Evolutionary conservation across 2,797 vertebrate species (phyloP).

Genomic region (Scyliorhinus canicula): DNA sequence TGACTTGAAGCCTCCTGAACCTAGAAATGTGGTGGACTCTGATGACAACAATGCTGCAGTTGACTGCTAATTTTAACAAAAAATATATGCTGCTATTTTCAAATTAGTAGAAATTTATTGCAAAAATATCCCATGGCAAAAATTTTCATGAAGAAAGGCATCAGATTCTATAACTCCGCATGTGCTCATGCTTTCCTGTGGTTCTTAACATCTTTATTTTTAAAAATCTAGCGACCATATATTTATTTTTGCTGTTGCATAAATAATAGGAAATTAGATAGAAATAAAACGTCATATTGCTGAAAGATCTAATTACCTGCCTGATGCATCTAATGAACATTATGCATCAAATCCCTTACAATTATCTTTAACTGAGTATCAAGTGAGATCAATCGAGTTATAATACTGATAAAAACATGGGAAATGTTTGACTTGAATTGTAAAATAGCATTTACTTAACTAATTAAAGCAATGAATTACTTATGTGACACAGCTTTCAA

Average conservation of each 20-base stretch:
- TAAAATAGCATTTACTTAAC: slow-evolving; percentile 15
- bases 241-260: not conserved
- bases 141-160: not conserved
- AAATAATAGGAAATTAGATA: not conserved
- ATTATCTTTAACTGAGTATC: slow-evolving; percentile 3
- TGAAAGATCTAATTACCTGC: not conserved
- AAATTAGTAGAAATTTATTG: not conserved
- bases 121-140: not conserved
- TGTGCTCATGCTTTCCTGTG: too few relatives aligned
- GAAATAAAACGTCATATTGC: not conserved
- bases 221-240: not conserved
- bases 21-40: not conserved
- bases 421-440: slow-evolving; percentile 25
- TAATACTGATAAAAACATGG: not conserved
- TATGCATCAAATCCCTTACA: not conserved
- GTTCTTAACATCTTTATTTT: not conserved
- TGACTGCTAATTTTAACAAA: not conserved
- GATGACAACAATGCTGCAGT: not conserved
- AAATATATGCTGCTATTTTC: not conserved
- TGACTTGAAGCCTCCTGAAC: not conserved
- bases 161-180: not conserved
- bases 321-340: not conserved
- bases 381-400: not conserved
- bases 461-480: slow-evolving; percentile 13
- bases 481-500: slow-evolving; percentile 12